Evolutionary conservation across 2,888 invertebrate genomes (phyloP).

Genomic region (Helleia helle): DNA sequence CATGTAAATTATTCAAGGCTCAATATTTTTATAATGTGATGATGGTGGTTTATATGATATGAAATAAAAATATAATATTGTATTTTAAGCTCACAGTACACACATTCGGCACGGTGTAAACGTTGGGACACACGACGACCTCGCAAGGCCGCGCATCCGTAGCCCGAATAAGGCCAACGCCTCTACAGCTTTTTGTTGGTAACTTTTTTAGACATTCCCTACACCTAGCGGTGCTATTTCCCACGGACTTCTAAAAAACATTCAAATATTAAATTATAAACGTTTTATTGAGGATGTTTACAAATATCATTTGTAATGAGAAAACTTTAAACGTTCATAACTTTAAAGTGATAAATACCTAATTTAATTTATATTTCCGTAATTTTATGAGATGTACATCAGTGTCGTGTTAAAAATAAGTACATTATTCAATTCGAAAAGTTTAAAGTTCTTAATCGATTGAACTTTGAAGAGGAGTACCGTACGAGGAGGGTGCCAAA

Average conservation of each 20-base stretch:
- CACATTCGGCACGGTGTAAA: constrained; percentile 39
- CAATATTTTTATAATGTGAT: too few relatives aligned
- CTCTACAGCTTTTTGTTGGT: constrained; percentile 18
- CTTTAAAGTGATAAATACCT: neutral
- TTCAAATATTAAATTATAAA: constrained; percentile 2
- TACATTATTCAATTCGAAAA: too few relatives aligned
- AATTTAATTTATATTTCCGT: constrained; percentile 3
- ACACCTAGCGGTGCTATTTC: constrained; percentile 31
- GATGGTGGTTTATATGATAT: too few relatives aligned
- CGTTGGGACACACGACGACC: constrained; percentile 28
- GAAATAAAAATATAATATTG: too few relatives aligned
- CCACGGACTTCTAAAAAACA: constrained; percentile 8
- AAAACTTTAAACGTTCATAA: neutral
- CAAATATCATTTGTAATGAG: constrained; percentile 1
- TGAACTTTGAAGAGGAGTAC: too few relatives aligned
- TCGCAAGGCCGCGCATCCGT: constrained; percentile 56
- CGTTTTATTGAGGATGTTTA: constrained; percentile 6
- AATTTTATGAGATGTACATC: too few relatives aligned
- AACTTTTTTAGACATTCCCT: constrained; percentile 24
- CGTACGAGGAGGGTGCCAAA: too few relatives aligned
- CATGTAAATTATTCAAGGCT: too few relatives aligned
- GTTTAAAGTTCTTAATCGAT: too few relatives aligned
- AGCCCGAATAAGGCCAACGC: constrained; percentile 21
- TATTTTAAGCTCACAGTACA: too few relatives aligned
- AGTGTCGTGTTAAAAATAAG: too few relatives aligned